phyloP scores from a whole-genome alignment of 1,140 invertebrate species.

The Lucilia sericata region DNA sequence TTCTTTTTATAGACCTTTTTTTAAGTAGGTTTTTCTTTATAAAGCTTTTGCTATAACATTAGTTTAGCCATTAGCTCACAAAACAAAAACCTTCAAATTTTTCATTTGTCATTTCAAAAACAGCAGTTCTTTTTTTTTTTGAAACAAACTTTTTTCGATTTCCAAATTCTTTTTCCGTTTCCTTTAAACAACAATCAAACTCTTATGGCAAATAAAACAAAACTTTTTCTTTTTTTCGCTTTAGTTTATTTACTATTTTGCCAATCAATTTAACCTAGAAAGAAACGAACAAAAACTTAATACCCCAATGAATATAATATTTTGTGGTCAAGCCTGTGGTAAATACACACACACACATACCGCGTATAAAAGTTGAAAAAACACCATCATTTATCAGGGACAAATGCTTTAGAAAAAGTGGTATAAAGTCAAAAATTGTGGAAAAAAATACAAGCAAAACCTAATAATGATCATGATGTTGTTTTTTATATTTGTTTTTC shows the following conservation, averaged over 20 bases:
- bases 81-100: background rate
- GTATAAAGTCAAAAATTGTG: background rate
- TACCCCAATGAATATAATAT: conserved; percentile 24
- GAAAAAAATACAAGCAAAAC: background rate
- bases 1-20: no score
- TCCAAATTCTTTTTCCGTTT: background rate
- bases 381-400: conserved; percentile 13
- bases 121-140: no score
- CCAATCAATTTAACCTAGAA: conserved; percentile 25
- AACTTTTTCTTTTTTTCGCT: background rate
- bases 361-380: background rate
- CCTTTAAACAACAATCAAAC: background rate
- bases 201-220: background rate
- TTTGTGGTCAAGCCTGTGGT: conserved; percentile 9
- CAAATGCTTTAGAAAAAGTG: background rate
- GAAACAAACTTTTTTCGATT: background rate
- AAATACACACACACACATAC: background rate
- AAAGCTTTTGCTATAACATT: no score
- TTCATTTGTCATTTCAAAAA: background rate
- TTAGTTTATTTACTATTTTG: conserved; percentile 23
- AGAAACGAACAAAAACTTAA: background rate
- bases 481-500: background rate
- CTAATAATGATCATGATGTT: background rate
- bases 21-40: no score
- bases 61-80: no score